Base-by-base conservation (phyloP, 1,140 invertebrate species). In the Scylla paramamosain region DNA sequence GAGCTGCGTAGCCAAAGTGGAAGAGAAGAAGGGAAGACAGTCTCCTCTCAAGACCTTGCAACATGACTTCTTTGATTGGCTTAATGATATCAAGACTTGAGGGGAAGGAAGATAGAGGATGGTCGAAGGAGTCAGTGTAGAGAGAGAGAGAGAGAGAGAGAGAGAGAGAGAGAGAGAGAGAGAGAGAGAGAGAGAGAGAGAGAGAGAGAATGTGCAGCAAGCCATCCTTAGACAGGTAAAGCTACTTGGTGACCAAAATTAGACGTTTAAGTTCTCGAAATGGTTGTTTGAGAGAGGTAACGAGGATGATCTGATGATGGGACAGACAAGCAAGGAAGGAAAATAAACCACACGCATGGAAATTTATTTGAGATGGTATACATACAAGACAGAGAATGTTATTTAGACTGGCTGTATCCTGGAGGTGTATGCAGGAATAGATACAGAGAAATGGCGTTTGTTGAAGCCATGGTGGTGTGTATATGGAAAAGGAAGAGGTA, bases 121-220 rank as follows among this genome's bases (percentile, higher is more conserved):
- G 82, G 29, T 6, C 7, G 82, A 83, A 20, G 4, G 82, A 83
- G 82, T 32, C 29, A 86, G 84, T 32, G 84, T 32, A 16, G 39
- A 7, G 28, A 32, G 25, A 32, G 7, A 87, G 31, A 87, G 86
- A 87, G 86, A 87, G 31, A 87, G 86, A 87, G 31, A 87, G 28
- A 87, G 86, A 87, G 86, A 87, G 29, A 87, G 31, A 87, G 86
- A 32, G 86, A 87, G 31, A 89, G 87, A 89, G 39, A 89, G 32
- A 89, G 87, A 46, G 31, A 89, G 39, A 46, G 87, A 89, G 87
- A 46, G 87, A 89, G 87, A 89, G 87, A 89, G 87, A 90, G 46
- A 52, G 89, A 12, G 25, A 39, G 52, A 59, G 52, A 77, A 20
- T 16, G 20, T n/a, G 67, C 20, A 77, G 67, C 67, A 77, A 77